Percentiles rank a stretch among this genome's conserved stretches.
phyloP scores from a whole-genome alignment of 2,797 vertebrate genomes.

The Bryconaethiops microstoma region DNA sequence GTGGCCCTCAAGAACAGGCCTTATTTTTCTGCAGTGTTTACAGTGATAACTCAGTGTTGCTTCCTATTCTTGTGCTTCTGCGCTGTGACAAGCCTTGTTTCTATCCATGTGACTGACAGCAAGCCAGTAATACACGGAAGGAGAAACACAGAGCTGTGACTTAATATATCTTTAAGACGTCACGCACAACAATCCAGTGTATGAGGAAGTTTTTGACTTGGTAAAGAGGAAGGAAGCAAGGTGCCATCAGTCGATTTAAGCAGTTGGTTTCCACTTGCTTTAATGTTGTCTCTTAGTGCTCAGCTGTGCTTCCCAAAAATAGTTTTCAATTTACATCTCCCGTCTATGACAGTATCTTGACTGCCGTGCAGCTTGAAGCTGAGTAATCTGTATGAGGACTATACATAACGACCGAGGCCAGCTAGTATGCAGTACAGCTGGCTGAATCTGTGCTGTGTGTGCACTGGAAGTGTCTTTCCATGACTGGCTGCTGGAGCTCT shows the following conservation, averaged over 20 bases:
- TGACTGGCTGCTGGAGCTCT: conserved; percentile 58
- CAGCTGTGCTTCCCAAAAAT: conserved; percentile 46
- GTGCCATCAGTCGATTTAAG: conserved; percentile 19
- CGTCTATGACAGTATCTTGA: conserved; percentile 28
- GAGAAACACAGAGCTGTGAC: not conserved
- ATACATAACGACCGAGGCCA: conserved; percentile 18
- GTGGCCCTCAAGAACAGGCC: not conserved
- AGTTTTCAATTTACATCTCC: conserved; percentile 43
- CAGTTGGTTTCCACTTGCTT: conserved; percentile 45
- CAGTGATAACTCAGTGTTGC: not conserved
- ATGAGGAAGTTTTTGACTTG: not conserved
- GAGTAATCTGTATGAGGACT: conserved; percentile 31
- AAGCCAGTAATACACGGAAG: not conserved
- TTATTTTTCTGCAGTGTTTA: not conserved
- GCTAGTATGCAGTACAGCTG: conserved; percentile 58
- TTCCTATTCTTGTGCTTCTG: conserved; percentile 15
- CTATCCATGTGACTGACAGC: not conserved
- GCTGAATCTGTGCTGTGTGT: conserved; percentile 58
- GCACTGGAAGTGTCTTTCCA: conserved; percentile 59
- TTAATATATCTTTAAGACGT: not conserved
- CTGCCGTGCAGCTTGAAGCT: conserved; percentile 7
- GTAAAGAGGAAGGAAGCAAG: conserved; percentile 44
- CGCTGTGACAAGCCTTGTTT: conserved; percentile 6
- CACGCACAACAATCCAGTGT: not conserved
- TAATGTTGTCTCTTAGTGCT: conserved; percentile 40